Base-by-base conservation (phyloP, 2,888 invertebrate species). In the Chydorus sphaericus region DNA sequence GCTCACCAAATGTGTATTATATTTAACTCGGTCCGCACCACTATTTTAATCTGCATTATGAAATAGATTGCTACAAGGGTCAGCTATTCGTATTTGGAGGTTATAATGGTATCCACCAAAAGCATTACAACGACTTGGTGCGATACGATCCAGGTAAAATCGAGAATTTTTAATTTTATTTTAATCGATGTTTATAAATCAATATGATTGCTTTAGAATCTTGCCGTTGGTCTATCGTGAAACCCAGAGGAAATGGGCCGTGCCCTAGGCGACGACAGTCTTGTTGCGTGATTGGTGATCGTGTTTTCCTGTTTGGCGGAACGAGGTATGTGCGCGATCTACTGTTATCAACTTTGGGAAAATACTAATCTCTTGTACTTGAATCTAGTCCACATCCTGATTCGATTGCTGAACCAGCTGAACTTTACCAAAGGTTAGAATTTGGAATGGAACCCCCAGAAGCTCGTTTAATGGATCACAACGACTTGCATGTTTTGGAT, bases 1-100 rank as follows among this genome's bases (percentile, higher is more conserved):
- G 82, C 67, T 38, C 11, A 53, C 38, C n/a, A 38, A 26, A 37
- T 8, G n/a, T 7, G 20, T 14, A 37, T 36, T 38, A 3, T 38
- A 18, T 23, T 26, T 1, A 44, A 8, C 5, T 44, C 14, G 4
- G 3, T 30, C 2, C 10, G 23, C 23, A 11, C 14, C 28, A 60
- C 55, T 59, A 16, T 14, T 33, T 60, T 48, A 23, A n/a, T 30
- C 53, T 30, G 44, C 26, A 36, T 37, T 20, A 61, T 61, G 60
- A 79, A 80, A 57, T 71, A 89, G 89, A 90, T 80, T 72, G 82
- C 6, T 79, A 85, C 67, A 77, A 82, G 61, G 79, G 77, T 23
- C 75, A 78, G 63, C 80, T 93, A 73, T 91, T 85, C 67, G 80
- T 92, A 59, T 92, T 93, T 72, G 93, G 92, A 53, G 93, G 93